Conservation (phyloP, 2,113 vertebrate species). For the Stictonetta naevosa region DNA sequence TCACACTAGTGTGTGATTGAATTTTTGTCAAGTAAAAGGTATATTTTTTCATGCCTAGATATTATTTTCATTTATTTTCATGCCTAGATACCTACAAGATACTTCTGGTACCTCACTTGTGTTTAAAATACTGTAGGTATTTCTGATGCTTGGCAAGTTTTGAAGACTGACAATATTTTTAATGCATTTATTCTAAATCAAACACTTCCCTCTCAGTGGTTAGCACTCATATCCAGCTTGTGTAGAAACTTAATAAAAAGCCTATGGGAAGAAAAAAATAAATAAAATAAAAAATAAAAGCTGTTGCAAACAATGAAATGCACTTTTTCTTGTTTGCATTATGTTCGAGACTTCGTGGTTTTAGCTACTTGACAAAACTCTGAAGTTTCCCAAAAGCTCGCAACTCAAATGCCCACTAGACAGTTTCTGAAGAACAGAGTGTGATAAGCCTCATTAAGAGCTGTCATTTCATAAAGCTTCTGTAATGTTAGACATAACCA, state of each 20-base stretch:
- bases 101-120: not conserved
- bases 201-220: not conserved
- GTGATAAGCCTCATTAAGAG: not conserved
- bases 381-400: not conserved
- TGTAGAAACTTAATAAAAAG: not conserved
- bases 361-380: not conserved
- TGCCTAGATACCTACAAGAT: not conserved
- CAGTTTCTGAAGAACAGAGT: not conserved
- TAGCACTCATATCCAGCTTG: not conserved
- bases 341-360: not conserved
- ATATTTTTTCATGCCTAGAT: not conserved
- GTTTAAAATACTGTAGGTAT: not conserved
- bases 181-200: not conserved
- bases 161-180: not conserved
- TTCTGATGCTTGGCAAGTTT: not conserved
- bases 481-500: not conserved
- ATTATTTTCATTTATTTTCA: no score
- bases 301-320: not conserved
- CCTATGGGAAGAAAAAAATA: not conserved
- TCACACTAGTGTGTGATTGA: not conserved
- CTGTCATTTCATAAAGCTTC: not conserved
- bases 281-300: not conserved
- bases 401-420: not conserved
- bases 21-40: not conserved
- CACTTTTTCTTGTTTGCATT: not conserved